A percentile compares a stretch with the other conserved stretches of the same genome.
These are phyloP conservation scores for Spea bombifrons DNA, from an alignment of 2,113 vertebrate species.

Conservation along the genomic window DNA sequence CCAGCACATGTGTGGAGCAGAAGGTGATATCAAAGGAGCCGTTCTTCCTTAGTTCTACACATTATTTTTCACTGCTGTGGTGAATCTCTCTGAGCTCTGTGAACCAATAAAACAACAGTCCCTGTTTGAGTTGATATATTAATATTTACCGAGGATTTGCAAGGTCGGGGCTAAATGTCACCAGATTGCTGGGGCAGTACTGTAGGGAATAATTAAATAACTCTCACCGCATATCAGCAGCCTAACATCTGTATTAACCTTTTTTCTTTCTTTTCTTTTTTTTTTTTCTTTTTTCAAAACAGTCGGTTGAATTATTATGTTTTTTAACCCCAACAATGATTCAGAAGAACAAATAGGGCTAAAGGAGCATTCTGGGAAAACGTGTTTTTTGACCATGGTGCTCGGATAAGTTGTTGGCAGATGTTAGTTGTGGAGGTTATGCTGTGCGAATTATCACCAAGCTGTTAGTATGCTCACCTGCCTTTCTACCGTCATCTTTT, in stretches of 20 bases:
- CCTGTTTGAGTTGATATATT: conserved; percentile 82
- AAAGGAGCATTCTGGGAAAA: conserved; percentile 52
- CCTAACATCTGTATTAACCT: conserved; percentile 82
- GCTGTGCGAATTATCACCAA: conserved; percentile 63
- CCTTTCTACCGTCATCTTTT: conserved; percentile 55
- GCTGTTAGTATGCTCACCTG: conserved; percentile 62
- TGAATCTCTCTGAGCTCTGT: conserved; percentile 70
- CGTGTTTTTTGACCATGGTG: conserved; percentile 55
- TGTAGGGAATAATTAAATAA: conserved; percentile 79
- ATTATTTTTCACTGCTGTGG: conserved; percentile 71
- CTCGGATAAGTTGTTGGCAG: conserved; percentile 52
- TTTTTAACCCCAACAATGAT: conserved; percentile 57
- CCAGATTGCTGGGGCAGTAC: conserved; percentile 83
- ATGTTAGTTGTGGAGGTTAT: conserved; percentile 56
- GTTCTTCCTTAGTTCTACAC: conserved; percentile 66
- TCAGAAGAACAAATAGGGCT: conserved; percentile 59
- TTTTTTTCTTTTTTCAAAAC: conserved; percentile 47
- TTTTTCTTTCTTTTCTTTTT: conserved; percentile 39
- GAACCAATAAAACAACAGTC: conserved; percentile 74
- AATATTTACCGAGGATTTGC: conserved; percentile 88
- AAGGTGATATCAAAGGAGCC: conserved; percentile 81
- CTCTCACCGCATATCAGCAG: conserved; percentile 81
- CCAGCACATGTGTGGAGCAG: conserved; percentile 84
- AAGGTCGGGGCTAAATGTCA: conserved; percentile 83
- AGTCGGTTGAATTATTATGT: conserved; percentile 56